A percentile compares a stretch with the other conserved stretches of the same genome.
Conservation (phyloP, 1,140 invertebrate genomes). For the Nasonia longicornis region DNA sequence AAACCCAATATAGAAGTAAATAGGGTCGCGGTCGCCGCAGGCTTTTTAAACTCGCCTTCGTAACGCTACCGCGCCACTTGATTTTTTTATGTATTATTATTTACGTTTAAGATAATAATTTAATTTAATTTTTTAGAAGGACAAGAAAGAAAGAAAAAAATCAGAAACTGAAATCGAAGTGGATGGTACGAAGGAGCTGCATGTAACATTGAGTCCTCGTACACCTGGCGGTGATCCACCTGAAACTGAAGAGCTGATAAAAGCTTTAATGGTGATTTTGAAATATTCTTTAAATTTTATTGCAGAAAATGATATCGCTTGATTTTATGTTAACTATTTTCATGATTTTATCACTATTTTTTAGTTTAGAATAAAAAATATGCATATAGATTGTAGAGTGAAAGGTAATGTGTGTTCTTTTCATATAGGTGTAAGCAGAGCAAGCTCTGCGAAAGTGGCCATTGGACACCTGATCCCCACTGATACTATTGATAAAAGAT, state of each 20-base stretch:
- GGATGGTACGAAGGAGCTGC: constrained; percentile 79
- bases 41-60: no score
- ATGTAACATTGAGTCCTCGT: constrained; percentile 81
- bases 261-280: constrained; percentile 74
- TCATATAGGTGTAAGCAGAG: no score
- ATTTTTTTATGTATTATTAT: neutral
- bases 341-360: no score
- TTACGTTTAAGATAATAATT: neutral
- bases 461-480: no score
- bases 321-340: neutral
- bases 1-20: no score
- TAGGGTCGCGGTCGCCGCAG: no score
- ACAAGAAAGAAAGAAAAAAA: constrained; percentile 68
- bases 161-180: constrained; percentile 74
- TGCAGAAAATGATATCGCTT: neutral
- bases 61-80: no score
- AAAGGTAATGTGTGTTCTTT: no score
- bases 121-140: constrained; percentile 56
- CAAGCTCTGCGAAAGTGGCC: no score
- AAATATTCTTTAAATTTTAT: constrained; percentile 48
- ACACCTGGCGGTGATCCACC: constrained; percentile 87
- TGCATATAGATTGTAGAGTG: no score
- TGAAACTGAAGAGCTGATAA: constrained; percentile 89
- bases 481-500: no score
- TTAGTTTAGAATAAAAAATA: no score